Evolutionary conservation across 2,113 vertebrate species (phyloP), one percentile per base, ranked within the genome.

Genomic region (Erythrolamprus reginae): DNA sequence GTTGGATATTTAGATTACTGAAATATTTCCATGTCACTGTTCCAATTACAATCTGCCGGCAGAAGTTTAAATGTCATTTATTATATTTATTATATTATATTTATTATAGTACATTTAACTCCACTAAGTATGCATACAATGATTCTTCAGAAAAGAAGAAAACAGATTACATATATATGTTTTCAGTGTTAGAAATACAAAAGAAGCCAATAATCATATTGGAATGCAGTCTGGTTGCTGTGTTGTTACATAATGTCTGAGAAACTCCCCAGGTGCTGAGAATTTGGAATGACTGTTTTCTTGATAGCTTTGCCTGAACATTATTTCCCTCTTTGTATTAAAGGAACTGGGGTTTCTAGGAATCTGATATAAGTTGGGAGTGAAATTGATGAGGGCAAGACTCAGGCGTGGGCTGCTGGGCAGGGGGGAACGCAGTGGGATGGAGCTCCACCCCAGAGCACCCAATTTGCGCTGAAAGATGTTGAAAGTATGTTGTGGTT

Each of bases 21-120:
- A 91, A 89, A 89, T 84, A 23, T 88, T 91, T 86, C 77, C 77
- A 70, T 93, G 3, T 70, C 13, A 91, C 84, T 55, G 0, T 88
- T 94, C 90, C 84, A 90, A 0, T 86, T 85, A 90, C 21, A 21
- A 12, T 1, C 1, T 23, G 1, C 26, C 0, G 0, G 28, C 24
- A 83, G 6, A 9, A 92, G 9, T 77, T 85, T 90, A 7, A 33
- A n/a, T 51, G 85, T 92, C 7, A 33, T 7, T 2, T 70, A 15
- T 12, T 4, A 42, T 6, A 38, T 77, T 77, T 8, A 38, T 77
- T 77, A 38, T 77, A 77, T 77, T 70, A 70, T 70, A 33, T 70
- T 70, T 70, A 70, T 70, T 70, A 7, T 70, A 38, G 7, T 21
- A 77, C 17, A 42, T 3, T 77, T 1, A 38, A 12, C 42, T 86